Evolutionary conservation across 2,797 vertebrate genomes (phyloP).

Genomic region (Coccyzus lansbergi): DNA sequence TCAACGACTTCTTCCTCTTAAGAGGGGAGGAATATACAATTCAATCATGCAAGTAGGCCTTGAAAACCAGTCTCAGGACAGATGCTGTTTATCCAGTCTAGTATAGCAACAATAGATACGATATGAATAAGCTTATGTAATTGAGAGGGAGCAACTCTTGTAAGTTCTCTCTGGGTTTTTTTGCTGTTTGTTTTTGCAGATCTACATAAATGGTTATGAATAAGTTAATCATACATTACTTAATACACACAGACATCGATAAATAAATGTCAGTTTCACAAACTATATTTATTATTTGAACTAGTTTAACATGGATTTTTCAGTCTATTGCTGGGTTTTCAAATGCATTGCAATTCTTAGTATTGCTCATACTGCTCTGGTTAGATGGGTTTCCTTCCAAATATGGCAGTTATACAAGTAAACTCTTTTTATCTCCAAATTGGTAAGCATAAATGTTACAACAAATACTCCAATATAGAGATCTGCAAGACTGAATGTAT

Average conservation of each 20-base stretch:
- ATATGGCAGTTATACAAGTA: not conserved
- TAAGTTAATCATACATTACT: not conserved
- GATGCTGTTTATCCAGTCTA: not conserved
- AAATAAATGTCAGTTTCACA: not conserved
- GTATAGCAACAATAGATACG: not conserved
- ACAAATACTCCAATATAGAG: not conserved
- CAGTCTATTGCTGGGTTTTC: not conserved
- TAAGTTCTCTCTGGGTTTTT: not conserved
- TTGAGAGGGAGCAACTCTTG: not conserved
- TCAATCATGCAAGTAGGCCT: not conserved
- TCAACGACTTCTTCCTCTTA: not conserved
- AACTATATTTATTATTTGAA: not conserved
- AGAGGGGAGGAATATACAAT: not conserved
- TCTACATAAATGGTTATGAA: not conserved
- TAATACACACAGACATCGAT: not conserved
- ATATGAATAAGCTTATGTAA: accelerated
- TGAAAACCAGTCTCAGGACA: not conserved
- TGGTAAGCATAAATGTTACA: not conserved
- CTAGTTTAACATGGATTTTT: not conserved
- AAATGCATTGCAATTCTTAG: not conserved
- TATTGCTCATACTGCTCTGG: not conserved
- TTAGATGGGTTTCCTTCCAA: not conserved
- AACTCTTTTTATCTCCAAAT: not conserved
- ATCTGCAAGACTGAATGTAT: not conserved
- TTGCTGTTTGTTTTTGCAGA: not conserved